A percentile compares a stretch with the other conserved stretches of the same genome.
Conservation (phyloP, 2,888 invertebrate genomes). For the Theristus sp. region DNA sequence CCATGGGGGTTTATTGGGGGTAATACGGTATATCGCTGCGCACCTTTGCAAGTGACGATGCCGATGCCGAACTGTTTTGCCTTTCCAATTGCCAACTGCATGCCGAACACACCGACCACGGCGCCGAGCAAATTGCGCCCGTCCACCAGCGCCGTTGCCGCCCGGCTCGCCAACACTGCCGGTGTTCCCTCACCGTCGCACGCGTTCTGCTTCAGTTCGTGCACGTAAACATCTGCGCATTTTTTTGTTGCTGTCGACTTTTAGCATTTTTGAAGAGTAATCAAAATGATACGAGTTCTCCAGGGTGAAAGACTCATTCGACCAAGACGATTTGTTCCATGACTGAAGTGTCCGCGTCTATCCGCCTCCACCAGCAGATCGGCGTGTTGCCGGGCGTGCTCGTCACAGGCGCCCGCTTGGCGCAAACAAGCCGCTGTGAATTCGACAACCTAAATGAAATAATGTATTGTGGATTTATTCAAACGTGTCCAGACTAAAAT, state of each 20-base stretch:
- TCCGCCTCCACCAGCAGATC: background rate
- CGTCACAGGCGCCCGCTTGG: background rate
- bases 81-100: conserved; percentile 40
- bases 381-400: background rate
- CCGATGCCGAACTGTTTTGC: background rate
- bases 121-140: conserved; percentile 61
- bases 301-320: too few species aligned
- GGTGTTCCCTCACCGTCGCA: conserved; percentile 43
- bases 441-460: too few species aligned
- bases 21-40: too few species aligned
- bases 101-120: conserved; percentile 46
- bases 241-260: too few species aligned
- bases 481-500: too few species aligned
- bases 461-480: too few species aligned
- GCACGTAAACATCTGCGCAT: conserved; percentile 59
- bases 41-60: background rate
- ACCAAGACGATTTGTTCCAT: background rate
- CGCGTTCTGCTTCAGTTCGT: conserved; percentile 47
- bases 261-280: too few species aligned
- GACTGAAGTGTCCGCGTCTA: background rate
- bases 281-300: too few species aligned
- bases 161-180: conserved; percentile 45
- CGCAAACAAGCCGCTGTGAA: too few species aligned
- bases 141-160: conserved; percentile 45
- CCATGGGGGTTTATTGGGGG: too few species aligned